Conservation (phyloP, 2,888 invertebrate species). For the Argyresthia goedartella region DNA sequence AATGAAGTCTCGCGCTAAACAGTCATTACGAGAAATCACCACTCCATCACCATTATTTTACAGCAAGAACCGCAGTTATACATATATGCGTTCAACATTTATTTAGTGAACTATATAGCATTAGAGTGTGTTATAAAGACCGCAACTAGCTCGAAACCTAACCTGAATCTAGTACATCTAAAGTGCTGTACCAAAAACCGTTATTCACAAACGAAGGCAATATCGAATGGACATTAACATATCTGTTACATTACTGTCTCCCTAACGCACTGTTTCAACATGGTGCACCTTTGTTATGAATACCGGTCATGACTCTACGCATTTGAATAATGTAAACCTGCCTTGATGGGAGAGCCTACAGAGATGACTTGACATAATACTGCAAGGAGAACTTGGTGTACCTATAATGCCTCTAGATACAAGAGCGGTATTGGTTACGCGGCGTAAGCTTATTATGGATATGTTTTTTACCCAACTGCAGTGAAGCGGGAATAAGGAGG, state of each 20-base stretch:
- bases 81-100: no score
- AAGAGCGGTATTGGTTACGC: conserved; percentile 33
- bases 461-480: no score
- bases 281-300: conserved; percentile 41
- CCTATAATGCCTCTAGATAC: conserved; percentile 6
- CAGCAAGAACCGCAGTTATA: no score
- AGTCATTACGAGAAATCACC: no score
- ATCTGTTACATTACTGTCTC: conserved; percentile 33
- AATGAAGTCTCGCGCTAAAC: no score
- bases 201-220: conserved; percentile 17
- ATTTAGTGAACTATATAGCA: no score
- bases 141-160: no score
- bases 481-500: no score
- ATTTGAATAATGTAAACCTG: conserved; percentile 66
- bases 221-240: conserved; percentile 30
- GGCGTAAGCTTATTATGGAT: conserved; percentile 18
- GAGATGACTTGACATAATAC: conserved; percentile 63
- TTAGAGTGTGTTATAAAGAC: conserved; percentile 20
- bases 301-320: conserved; percentile 34
- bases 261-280: conserved; percentile 44
- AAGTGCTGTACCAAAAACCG: conserved; percentile 4
- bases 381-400: conserved; percentile 22
- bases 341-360: conserved; percentile 34
- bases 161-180: no score
- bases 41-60: no score